phyloP scores from a whole-genome alignment of 2,797 vertebrate species.

The Schizothorax lantsangensis region DNA sequence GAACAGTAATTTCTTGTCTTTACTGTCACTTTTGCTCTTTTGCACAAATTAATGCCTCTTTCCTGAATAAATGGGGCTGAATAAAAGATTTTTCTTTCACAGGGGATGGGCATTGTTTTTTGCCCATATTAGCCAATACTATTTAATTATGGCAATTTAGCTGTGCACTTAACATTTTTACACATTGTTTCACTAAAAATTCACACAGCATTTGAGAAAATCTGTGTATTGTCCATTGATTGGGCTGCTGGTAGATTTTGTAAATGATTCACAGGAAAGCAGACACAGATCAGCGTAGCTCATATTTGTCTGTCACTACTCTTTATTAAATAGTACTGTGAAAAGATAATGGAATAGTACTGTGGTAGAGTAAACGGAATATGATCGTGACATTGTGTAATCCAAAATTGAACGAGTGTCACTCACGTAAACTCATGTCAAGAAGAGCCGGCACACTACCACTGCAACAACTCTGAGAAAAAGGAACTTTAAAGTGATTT shows the following conservation, averaged over 20 bases:
- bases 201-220: not conserved
- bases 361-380: not conserved
- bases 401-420: not conserved
- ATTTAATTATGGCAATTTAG: not conserved
- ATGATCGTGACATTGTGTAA: not conserved
- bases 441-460: not conserved
- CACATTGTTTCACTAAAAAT: not conserved
- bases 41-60: not conserved
- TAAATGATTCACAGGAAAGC: not conserved
- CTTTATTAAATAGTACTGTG: not conserved
- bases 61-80: not conserved
- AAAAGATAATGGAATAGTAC: not conserved
- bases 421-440: not conserved
- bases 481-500: not conserved
- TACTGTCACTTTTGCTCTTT: not conserved
- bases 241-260: not conserved
- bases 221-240: not conserved
- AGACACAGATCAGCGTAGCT: not conserved
- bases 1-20: not conserved
- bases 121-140: not conserved
- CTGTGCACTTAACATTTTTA: not conserved
- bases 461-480: not conserved
- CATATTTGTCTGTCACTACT: not conserved
- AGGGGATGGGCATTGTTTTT: not conserved
- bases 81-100: not conserved